phyloP scores from a whole-genome alignment of 1,140 invertebrate species.

The Pseudomyrmex sp. region DNA sequence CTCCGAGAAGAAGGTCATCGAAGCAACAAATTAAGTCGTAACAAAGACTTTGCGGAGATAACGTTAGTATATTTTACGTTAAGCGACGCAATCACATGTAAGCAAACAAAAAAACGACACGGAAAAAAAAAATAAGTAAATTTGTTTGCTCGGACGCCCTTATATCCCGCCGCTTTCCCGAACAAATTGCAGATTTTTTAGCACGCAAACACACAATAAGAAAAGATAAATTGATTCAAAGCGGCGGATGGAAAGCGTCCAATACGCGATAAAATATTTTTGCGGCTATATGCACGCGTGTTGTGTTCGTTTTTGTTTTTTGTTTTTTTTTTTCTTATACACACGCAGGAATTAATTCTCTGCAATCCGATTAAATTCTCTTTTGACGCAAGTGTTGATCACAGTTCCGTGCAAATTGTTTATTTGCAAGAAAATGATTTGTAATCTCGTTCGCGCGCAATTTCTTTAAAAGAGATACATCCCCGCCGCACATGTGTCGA shows the following conservation, averaged over 20 bases:
- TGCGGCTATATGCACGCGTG: too few relatives aligned
- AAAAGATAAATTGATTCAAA: slow-evolving; percentile 10
- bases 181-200: slow-evolving; percentile 17
- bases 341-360: too few relatives aligned
- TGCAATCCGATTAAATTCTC: too few relatives aligned
- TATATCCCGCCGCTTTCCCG: not conserved
- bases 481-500: not conserved
- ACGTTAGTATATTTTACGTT: slow-evolving; percentile 8
- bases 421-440: too few relatives aligned
- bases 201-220: slow-evolving; percentile 12
- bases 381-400: too few relatives aligned
- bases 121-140: not conserved
- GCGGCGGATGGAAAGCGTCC: not conserved
- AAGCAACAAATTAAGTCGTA: slow-evolving; percentile 57
- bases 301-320: too few relatives aligned
- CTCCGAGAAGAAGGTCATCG: slow-evolving; percentile 45
- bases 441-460: not conserved
- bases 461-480: slow-evolving; percentile 2
- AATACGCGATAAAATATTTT: not conserved
- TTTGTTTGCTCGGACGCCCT: not conserved
- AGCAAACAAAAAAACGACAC: not conserved
- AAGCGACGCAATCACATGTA: not conserved
- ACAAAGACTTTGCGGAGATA: slow-evolving; percentile 31
- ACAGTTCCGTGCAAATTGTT: too few relatives aligned
- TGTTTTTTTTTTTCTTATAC: too few relatives aligned